Conservation (phyloP, 2,113 vertebrate genomes). For the Serranochromis macrocephalus region DNA sequence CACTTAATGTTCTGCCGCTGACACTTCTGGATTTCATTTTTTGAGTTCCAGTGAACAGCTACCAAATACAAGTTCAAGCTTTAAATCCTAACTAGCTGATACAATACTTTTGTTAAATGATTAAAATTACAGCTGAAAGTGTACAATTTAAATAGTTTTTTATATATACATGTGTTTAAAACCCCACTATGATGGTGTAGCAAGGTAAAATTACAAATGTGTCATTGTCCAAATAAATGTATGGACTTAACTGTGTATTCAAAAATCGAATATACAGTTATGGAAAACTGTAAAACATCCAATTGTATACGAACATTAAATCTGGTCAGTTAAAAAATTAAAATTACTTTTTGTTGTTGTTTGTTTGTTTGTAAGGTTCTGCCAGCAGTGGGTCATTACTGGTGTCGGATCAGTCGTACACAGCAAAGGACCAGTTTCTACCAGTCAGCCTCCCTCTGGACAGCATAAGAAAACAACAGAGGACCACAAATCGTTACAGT, state of each 20-base stretch:
- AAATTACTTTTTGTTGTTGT: neutral
- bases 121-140: neutral
- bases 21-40: neutral
- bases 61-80: neutral
- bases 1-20: neutral
- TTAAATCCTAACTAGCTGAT: neutral
- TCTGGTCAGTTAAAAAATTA: neutral
- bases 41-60: neutral
- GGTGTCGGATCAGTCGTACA: slow-evolving; percentile 39
- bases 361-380: slow-evolving; percentile 22
- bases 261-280: neutral
- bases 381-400: slow-evolving; percentile 30
- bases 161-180: neutral
- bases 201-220: neutral
- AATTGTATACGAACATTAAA: neutral
- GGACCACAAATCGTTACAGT: neutral
- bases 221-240: neutral
- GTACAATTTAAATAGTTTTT: neutral
- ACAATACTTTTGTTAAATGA: too few species aligned
- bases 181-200: neutral
- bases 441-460: neutral
- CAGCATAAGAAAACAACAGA: neutral
- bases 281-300: neutral
- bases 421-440: neutral
- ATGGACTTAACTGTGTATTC: neutral